phyloP scores from a whole-genome alignment of 2,113 vertebrate genomes.

The Odobenus rosmarus region DNA sequence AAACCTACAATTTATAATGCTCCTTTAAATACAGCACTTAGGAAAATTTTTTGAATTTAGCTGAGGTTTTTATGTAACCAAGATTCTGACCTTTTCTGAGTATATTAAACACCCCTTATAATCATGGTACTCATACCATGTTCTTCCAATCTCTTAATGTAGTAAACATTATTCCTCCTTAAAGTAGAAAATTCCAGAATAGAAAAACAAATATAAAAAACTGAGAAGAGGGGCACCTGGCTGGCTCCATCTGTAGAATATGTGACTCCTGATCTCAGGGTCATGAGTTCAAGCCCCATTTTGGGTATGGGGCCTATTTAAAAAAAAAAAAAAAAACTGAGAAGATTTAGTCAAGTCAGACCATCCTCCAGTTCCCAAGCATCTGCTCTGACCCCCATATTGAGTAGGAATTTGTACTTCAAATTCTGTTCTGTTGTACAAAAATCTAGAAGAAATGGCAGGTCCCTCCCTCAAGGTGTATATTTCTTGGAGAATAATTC shows the following conservation, averaged over 20 bases:
- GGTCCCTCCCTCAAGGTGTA: neutral
- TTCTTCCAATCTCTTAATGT: neutral
- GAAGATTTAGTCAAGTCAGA: neutral
- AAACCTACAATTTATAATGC: neutral
- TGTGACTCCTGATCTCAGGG: neutral
- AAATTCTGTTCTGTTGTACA: neutral
- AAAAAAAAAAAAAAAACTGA: neutral
- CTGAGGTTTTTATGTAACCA: constrained; percentile 21
- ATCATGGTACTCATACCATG: neutral
- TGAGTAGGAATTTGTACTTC: neutral
- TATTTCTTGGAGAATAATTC: neutral
- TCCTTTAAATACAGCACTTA: neutral
- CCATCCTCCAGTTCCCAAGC: neutral
- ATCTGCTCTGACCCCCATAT: neutral
- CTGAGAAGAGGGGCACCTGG: neutral
- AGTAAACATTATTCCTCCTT: neutral
- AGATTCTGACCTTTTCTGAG: constrained; percentile 6
- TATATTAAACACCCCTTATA: neutral
- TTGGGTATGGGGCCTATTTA: neutral
- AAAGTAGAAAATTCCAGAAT: constrained; percentile 4
- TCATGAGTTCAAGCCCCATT: neutral
- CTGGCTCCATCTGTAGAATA: neutral
- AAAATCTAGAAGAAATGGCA: neutral
- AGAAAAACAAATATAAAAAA: constrained; percentile 3
- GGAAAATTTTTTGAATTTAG: constrained; percentile 32